Base-by-base conservation (phyloP, 2,888 invertebrate species). In the Plutella xylostella region DNA sequence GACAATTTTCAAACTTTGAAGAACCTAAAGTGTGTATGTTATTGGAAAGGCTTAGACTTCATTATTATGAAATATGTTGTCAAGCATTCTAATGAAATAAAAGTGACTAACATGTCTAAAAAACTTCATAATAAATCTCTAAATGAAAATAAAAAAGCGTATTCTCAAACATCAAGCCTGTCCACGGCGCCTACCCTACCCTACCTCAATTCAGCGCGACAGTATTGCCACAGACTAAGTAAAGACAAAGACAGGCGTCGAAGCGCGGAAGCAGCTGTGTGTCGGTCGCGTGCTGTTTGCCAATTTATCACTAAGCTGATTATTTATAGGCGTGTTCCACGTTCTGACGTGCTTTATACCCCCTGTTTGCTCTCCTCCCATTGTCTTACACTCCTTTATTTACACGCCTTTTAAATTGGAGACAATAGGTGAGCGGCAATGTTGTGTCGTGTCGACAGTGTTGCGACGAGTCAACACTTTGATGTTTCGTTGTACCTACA, bases 291-390 rank as follows among this genome's bases (percentile, higher is more conserved):
- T 83, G 82, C 66, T 80, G 70, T 82, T 82, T 80, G 74, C 79
- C 80, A 82, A 83, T 83, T 82, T 82, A 80, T 82, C 78, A 80
- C 80, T 77, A 80, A 82, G 80, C 79, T 78, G 79, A 83, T 82
- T 82, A 80, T 79, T 77, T 80, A 77, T 72, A 78, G 79, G 78
- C 73, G 68, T 64, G 73, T 73, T 72, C 65, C 65, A 63, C 42
- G 35, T 31, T 37, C 66, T 70, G 77, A 76, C 77, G 72, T 77
- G 72, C 68, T 78, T 79, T 78, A 78, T 71, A 72, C 74, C 74
- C 73, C 42, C 69, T 77, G 76, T 77, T 77, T 75, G 63, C 68
- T 70, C 69, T 72, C 66, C 63, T 68, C 58, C 61, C 55, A 68
- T 73, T 71, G 71, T 72, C 70, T 63, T 63, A 57, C 68, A 66